Evolutionary conservation across 2,888 invertebrate species (phyloP), one percentile per base, ranked within the genome.

Genomic region (Hydrotaea cyrtoneurina): DNA sequence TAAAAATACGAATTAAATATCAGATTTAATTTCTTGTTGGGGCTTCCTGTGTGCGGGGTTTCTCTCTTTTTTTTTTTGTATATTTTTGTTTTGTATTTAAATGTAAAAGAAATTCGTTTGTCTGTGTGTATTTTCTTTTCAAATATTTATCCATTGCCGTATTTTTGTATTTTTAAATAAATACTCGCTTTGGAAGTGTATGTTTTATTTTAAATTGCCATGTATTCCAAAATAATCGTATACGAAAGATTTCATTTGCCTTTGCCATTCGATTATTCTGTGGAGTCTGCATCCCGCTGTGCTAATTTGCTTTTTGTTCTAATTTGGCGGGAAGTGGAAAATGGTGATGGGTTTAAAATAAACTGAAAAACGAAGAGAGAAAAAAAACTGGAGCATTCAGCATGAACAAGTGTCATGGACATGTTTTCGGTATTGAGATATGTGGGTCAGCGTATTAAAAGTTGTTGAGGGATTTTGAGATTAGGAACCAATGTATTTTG

Each of bases 231-330:
- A n/a, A n/a, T n/a, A n/a, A 26, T 59, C 11, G 0, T 31, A 62
- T 36, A 62, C 31, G 26, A 62, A 62, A 31, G 19, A 17, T 21
- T 17, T 66, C 36, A 19, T 66, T 11, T 66, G 66, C 15, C n/a
- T n/a, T 43, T 43, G 11, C 59, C 59, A 59, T 62, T 62, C 8
- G 31, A 62, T 8, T 62, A n/a, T 36, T 10, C 31, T 62, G 15
- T n/a, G n/a, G n/a, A 69, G 31, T 31, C 31, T 31, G 3, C 31
- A 23, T 69, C 69, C 69, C 46, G 46, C 69, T 43, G 69, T 43
- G 69, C 69, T 69, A 69, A 66, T 66, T 66, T 43, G 11, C 66
- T 15, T 17, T 1, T 43, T 46, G 43, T 69, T 69, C 46, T n/a
- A 62, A 31, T 62, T 62, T 62, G n/a, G 23, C n/a, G 26, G 31